Evolutionary conservation across 2,797 vertebrate species (phyloP).

Genomic region (Anguilla marmorata): DNA sequence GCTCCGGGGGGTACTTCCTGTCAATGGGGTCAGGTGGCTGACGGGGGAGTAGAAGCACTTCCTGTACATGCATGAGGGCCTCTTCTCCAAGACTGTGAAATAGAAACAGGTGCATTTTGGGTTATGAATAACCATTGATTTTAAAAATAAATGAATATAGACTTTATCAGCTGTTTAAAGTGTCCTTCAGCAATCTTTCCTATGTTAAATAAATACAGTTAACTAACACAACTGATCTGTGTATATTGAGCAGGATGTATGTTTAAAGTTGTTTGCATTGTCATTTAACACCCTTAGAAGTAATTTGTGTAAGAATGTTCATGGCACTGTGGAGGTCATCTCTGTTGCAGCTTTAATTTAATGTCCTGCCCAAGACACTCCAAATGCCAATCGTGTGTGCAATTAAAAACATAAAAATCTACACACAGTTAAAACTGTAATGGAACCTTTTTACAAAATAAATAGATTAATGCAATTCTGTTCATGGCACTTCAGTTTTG

Average conservation of each 20-base stretch:
- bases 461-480: not conserved
- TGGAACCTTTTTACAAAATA: not conserved
- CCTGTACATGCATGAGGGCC: slow-evolving; percentile 36
- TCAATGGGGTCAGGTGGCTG: not conserved
- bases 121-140: slow-evolving; percentile 8
- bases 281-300: not conserved
- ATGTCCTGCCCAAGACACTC: not conserved
- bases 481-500: not conserved
- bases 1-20: slow-evolving; percentile 24
- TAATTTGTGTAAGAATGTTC: not conserved
- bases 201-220: not conserved
- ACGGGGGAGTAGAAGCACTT: slow-evolving; percentile 31
- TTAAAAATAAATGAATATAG: not conserved
- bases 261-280: not conserved
- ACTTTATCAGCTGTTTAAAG: not conserved
- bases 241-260: not conserved
- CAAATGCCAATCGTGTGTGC: not conserved
- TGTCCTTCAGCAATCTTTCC: not conserved
- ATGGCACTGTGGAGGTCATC: too few relatives aligned
- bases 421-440: not conserved
- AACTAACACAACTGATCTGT: not conserved
- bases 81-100: slow-evolving; percentile 17
- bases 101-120: slow-evolving; percentile 35
- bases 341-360: not conserved
- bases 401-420: not conserved